Evolutionary conservation across 2,888 invertebrate genomes (phyloP).

Genomic region (Andrena hattorfiana): DNA sequence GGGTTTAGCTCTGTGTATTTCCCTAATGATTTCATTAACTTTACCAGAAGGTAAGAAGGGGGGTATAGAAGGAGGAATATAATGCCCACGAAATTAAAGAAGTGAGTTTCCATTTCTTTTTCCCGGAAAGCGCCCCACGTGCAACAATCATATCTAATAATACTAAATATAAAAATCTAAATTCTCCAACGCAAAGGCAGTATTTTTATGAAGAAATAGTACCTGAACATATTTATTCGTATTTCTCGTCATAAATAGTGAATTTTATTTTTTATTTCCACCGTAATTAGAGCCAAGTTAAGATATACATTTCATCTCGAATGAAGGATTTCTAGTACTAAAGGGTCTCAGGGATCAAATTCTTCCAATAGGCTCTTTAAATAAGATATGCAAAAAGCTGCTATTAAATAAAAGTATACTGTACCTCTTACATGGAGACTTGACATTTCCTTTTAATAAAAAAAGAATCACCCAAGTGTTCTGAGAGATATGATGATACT

Average conservation of each 20-base stretch:
- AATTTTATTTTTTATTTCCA: background rate
- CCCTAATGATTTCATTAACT: background rate
- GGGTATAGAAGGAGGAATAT: background rate
- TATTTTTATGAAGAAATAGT: background rate
- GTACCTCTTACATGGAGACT: background rate
- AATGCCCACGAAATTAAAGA: background rate
- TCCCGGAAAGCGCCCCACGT: no score
- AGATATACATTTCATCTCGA: background rate
- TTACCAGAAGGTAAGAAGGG: background rate
- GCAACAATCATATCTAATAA: no score
- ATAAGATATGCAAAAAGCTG: background rate
- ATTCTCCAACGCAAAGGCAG: background rate
- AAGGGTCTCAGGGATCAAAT: background rate
- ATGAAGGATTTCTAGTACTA: background rate
- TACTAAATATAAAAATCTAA: background rate
- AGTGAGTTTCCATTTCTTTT: no score
- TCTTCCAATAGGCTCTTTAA: background rate
- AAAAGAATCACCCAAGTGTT: background rate
- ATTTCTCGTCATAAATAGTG: background rate
- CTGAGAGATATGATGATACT: background rate
- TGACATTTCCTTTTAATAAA: background rate
- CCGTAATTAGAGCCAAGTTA: background rate
- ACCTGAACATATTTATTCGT: background rate
- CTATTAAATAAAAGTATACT: background rate
- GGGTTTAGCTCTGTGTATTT: background rate